Evolutionary conservation across 2,113 vertebrate species (phyloP), one percentile per base, ranked within the genome.

Genomic region (Cebus imitator): DNA sequence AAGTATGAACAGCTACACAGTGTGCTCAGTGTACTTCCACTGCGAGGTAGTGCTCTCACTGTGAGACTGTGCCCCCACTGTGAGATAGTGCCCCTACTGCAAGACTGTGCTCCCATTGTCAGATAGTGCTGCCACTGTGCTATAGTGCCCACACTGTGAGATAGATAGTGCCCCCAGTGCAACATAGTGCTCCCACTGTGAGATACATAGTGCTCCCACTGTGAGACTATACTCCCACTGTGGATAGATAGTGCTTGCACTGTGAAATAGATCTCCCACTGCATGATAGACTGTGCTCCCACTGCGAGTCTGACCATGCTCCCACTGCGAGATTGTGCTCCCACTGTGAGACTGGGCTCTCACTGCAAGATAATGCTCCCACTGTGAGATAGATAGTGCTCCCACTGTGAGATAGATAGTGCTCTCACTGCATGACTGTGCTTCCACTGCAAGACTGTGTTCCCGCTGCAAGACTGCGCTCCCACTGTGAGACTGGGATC

Each of bases 81-180:
- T 43, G 5, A 6, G 2, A 14, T 21, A 0, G 1, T 1, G 6
- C 1, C 0, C 6, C 27, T 32, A 4, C 1, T 6, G 43, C 35
- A 6, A 9, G 3, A 20, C 13, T 1, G 0, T 0, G 6, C 1
- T 0, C 6, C 27, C 16, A 2, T 0, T 3, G 43, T 23, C 2
- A 8, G 3, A 20, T 14, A 48, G 45, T 10, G 6, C 1, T 0
- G 4, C 27, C 16, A 2, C 1, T 3, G 43, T 23, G 2, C 6
- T 2, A 20, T 48, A 48, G 0, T 0, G 6, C 1, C 0, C 4
- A 21, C 25, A 1, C 0, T 4, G 37, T 12, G 4, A 61, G 58
- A 61, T 5, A 8, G 3, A 20, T 6, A 3, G 0, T 0, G 8
- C 1, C 0, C 45, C 45, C 57, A 3, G 21, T 9, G 21, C 0